phyloP scores from a whole-genome alignment of 2,888 invertebrate genomes.

The Hartigia nigra region DNA sequence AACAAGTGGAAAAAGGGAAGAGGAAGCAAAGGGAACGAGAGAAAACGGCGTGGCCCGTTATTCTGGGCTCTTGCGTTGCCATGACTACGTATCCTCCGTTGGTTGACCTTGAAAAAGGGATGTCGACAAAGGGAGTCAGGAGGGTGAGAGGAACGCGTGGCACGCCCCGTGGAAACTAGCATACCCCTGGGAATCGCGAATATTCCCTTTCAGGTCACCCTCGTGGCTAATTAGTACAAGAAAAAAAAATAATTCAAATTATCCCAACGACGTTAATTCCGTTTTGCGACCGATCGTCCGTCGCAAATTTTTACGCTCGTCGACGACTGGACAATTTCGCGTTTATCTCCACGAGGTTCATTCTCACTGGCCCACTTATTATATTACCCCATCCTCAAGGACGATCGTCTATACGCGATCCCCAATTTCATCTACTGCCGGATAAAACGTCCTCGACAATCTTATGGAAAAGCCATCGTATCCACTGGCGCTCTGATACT shows the following conservation, averaged over 20 bases:
- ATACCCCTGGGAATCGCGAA: conserved; percentile 2
- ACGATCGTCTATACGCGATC: neutral
- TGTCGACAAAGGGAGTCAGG: conserved; percentile 25
- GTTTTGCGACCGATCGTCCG: neutral
- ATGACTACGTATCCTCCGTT: conserved; percentile 53
- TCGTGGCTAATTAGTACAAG: conserved; percentile 14
- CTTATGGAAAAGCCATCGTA: neutral
- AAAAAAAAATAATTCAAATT: conserved; percentile 20
- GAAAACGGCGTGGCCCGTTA: conserved; percentile 39
- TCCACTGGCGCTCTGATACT: neutral
- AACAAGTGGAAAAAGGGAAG: conserved; percentile 34
- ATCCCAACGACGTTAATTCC: conserved; percentile 3
- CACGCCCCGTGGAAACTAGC: conserved; percentile 23
- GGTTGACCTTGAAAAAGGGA: conserved; percentile 51
- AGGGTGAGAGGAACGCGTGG: conserved; percentile 15
- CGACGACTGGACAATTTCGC: neutral
- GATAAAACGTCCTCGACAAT: neutral
- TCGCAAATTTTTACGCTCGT: neutral
- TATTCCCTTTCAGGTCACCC: conserved; percentile 1
- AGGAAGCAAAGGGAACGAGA: conserved; percentile 37
- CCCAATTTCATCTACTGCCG: neutral
- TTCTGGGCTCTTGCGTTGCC: conserved; percentile 51
- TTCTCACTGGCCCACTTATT: neutral
- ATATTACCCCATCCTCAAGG: neutral
- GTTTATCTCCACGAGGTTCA: neutral